These are phyloP conservation scores for Hippocampus zosterae DNA, from an alignment of 2,113 vertebrate species.

Conservation along the genomic window DNA sequence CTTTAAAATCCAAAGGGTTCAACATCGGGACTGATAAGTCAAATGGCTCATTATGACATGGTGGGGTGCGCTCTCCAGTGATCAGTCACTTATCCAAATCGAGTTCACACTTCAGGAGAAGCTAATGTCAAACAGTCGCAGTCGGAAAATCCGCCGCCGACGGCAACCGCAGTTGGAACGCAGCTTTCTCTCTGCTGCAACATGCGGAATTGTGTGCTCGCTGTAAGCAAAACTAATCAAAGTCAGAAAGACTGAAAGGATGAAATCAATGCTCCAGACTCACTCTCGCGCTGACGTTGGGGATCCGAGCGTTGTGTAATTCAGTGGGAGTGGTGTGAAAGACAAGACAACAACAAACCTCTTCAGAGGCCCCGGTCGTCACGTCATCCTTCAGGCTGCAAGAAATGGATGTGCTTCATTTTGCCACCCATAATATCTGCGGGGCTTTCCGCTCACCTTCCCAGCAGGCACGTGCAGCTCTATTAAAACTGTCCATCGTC, in stretches of 20 bases:
- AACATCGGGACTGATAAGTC: slow-evolving; percentile 19
- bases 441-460: slow-evolving; percentile 54
- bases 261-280: neutral
- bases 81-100: slow-evolving; percentile 35
- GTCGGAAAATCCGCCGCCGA: neutral
- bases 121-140: neutral
- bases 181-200: neutral
- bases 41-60: slow-evolving; percentile 11
- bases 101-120: neutral
- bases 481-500: slow-evolving; percentile 79
- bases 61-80: slow-evolving; percentile 26
- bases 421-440: slow-evolving; percentile 69
- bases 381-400: slow-evolving; percentile 58
- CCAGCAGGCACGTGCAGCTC: slow-evolving; percentile 44
- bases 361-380: slow-evolving; percentile 41
- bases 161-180: neutral
- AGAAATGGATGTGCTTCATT: slow-evolving; percentile 76
- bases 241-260: neutral
- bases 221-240: slow-evolving; percentile 1
- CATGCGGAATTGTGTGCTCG: neutral
- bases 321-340: neutral
- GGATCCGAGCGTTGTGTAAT: neutral
- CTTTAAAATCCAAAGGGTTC: slow-evolving; percentile 22
- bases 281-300: neutral
- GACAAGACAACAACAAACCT: slow-evolving; percentile 20